Evolutionary conservation across 1,140 invertebrate genomes (phyloP).

Genomic region (Prorops nasuta): DNA sequence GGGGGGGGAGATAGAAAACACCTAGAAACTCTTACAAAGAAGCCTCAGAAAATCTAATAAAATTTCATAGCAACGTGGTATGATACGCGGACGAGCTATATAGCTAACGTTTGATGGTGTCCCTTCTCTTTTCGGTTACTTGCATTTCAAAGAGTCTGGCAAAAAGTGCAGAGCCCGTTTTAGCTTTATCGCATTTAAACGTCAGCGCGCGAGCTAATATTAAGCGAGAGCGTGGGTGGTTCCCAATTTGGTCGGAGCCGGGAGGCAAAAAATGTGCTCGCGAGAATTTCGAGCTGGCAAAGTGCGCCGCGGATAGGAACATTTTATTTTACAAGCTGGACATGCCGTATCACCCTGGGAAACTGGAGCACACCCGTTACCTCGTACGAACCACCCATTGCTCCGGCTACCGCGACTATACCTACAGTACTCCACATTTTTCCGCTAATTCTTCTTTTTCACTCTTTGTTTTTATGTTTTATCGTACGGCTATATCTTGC

Average conservation of each 20-base stretch:
- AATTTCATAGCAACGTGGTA: too few relatives aligned
- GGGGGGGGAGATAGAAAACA: background rate
- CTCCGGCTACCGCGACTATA: too few relatives aligned
- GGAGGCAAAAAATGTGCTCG: conserved; percentile 16
- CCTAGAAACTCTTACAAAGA: too few relatives aligned
- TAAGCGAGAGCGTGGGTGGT: conserved; percentile 24
- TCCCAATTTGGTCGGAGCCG: conserved; percentile 18
- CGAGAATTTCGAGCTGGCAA: conserved; percentile 17
- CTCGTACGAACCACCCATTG: too few relatives aligned
- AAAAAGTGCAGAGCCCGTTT: conserved; percentile 14
- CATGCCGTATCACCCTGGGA: conserved; percentile 12
- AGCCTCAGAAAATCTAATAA: too few relatives aligned
- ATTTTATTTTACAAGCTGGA: conserved; percentile 28
- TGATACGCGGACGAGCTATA: background rate
- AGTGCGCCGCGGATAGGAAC: conserved; percentile 5
- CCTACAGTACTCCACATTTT: too few relatives aligned
- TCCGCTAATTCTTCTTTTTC: background rate
- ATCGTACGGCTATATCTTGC: too few relatives aligned
- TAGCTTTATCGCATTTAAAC: conserved; percentile 26
- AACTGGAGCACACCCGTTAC: background rate
- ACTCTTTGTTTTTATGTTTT: background rate
- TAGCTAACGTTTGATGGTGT: background rate
- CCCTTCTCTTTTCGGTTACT: background rate
- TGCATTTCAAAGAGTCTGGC: background rate
- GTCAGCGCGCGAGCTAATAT: conserved; percentile 24